Base-by-base conservation (phyloP, 2,888 invertebrate species). In the Zhuqinia jingwanae region DNA sequence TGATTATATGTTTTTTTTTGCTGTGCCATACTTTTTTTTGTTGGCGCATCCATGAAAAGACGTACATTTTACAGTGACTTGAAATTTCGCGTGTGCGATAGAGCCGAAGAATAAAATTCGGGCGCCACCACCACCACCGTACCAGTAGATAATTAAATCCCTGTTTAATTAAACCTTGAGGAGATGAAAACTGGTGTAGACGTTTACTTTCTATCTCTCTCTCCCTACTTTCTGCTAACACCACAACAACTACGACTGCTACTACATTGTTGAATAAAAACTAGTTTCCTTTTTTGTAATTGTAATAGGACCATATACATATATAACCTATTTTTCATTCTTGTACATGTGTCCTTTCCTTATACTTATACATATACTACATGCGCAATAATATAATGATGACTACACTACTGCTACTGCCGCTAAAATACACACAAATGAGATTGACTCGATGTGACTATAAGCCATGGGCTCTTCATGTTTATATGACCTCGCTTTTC, bases 111-210 rank as follows among this genome's bases (percentile, higher is more conserved):
- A 22, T 68, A 45, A 68, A 47, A 68, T 13, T 11, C 1, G 22
- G 25, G 68, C 22, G 22, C 45, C 47, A 68, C 42, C 36, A 22
- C 45, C 50, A 30, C 53, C 53, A 53, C 53, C 27, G 45, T 75
- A 79, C 47, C 53, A 65, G 47, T 56, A 87, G 87, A 87, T 87
- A 87, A 87, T 87, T 87, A 87, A 87, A 87, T 87, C 87, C 83
- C 53, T 65, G 83, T 87, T 87, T 87, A 87, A 87, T 87, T 87
- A 87, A 87, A 87, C 83, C 83, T 87, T 70, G 79, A 87, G 77
- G 83, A 87, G 83, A 75, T 70, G 82, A 87, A n/a, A 81, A 83
- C 63, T 76, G 83, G 75, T 63, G 75, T 63, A n/a, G 81, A 17
- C 25, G 15, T 56, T 75, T 6, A 27, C 22, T 42, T 2, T n/a